A percentile compares a stretch with the other conserved stretches of the same genome.
phyloP scores from a whole-genome alignment of 2,797 vertebrate genomes.

The Acrossocheilus wenchowensis region DNA sequence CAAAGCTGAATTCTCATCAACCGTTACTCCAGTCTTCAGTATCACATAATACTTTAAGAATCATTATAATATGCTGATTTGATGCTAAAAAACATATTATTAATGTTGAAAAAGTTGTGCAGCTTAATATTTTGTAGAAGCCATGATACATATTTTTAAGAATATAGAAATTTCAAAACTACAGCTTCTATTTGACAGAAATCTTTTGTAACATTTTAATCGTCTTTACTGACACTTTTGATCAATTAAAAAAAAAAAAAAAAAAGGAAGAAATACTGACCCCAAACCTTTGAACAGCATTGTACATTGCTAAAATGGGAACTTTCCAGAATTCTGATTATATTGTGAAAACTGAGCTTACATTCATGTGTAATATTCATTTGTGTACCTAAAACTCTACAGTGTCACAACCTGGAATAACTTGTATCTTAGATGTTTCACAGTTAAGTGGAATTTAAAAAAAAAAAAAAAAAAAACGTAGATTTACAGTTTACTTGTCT shows the following conservation, averaged over 20 bases:
- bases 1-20: not conserved
- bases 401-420: not conserved
- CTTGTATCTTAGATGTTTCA: not conserved
- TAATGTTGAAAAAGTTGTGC: not conserved
- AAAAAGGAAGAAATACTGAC: not conserved
- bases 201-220: not conserved
- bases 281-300: not conserved
- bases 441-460: not conserved
- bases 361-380: constrained; percentile 3
- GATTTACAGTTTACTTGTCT: not conserved
- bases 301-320: not conserved
- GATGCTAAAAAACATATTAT: not conserved
- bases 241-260: not conserved
- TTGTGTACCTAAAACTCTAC: not conserved
- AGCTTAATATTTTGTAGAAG: not conserved
- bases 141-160: not conserved
- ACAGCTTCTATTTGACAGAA: not conserved
- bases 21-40: not conserved
- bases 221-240: not conserved
- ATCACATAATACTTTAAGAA: not conserved
- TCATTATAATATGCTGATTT: not conserved
- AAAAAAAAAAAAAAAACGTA: not conserved
- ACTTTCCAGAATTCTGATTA: not conserved
- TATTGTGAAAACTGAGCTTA: not conserved
- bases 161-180: not conserved